A percentile compares a stretch with the other conserved stretches of the same genome.
These are phyloP conservation scores for Oxygymnocypris stewartii DNA, from an alignment of 2,113 vertebrate species.

Conservation along the genomic window DNA sequence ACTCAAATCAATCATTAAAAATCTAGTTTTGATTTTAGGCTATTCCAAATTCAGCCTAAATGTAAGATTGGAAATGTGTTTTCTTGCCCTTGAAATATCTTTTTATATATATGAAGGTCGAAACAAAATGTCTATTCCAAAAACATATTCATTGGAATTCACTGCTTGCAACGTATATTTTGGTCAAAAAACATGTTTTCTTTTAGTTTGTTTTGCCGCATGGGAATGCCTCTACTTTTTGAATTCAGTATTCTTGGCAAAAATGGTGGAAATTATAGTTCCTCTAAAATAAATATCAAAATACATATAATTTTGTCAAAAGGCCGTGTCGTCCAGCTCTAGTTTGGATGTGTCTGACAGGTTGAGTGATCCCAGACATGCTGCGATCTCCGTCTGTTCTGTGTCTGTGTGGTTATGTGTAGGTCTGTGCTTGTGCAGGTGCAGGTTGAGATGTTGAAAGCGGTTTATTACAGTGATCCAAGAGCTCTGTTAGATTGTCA, in stretches of 20 bases:
- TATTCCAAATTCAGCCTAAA: too few species aligned
- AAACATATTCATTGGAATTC: too few species aligned
- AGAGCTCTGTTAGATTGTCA: conserved; percentile 35
- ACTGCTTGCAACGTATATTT: too few species aligned
- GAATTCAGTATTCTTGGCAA: background rate
- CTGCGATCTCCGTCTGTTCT: background rate
- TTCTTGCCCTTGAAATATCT: too few species aligned
- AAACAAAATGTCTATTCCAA: too few species aligned
- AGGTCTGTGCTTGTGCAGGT: background rate
- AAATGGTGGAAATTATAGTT: background rate
- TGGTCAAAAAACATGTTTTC: too few species aligned
- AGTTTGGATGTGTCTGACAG: conserved; percentile 23
- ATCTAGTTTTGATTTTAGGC: too few species aligned
- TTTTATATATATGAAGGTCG: too few species aligned
- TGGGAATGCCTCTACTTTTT: background rate
- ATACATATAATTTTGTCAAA: background rate
- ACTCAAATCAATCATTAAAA: too few species aligned
- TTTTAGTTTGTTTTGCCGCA: too few species aligned
- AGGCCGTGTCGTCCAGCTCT: background rate
- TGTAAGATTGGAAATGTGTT: too few species aligned
- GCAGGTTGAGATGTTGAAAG: conserved; percentile 1
- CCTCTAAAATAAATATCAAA: background rate
- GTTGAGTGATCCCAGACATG: background rate
- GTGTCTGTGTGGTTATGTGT: background rate
- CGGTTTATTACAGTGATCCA: conserved; percentile 28